These are phyloP conservation scores for Discoglossus pictus DNA, from an alignment of 2,797 vertebrate genomes.

Conservation along the genomic window DNA sequence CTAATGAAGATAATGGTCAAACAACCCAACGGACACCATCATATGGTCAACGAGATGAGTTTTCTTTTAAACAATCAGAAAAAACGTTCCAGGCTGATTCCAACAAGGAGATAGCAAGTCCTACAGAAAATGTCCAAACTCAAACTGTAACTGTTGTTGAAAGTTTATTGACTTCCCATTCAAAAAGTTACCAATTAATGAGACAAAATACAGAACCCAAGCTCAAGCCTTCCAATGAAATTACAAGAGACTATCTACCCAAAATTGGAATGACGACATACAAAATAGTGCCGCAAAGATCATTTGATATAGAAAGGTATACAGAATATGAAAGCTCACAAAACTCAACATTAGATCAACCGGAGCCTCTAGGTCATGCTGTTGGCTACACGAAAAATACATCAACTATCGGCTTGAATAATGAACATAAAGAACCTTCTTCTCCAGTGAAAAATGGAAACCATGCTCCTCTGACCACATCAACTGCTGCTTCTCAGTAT, in stretches of 20 bases:
- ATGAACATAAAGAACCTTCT: slow-evolving; percentile 7
- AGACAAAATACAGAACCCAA: slow-evolving; percentile 76
- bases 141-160: slow-evolving; percentile 42
- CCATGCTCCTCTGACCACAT: background rate
- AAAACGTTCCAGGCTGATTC: slow-evolving; percentile 15
- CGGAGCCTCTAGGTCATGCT: background rate
- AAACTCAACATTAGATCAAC: background rate
- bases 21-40: slow-evolving; percentile 36
- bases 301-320: slow-evolving; percentile 68
- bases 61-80: slow-evolving; percentile 43
- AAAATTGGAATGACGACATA: slow-evolving; percentile 97
- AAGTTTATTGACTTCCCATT: slow-evolving; percentile 51
- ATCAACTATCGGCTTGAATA: background rate
- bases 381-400: background rate
- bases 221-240: slow-evolving; percentile 90
- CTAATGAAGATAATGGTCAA: slow-evolving; percentile 42
- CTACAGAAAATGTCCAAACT: slow-evolving; percentile 8
- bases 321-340: slow-evolving; percentile 9
- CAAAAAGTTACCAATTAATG: slow-evolving; percentile 66
- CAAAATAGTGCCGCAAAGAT: slow-evolving; percentile 91
- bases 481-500: too few species aligned
- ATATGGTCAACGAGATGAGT: slow-evolving; percentile 28
- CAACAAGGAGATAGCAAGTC: background rate
- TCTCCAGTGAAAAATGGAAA: slow-evolving; percentile 25
- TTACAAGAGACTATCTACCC: slow-evolving; percentile 92